Base-by-base conservation (phyloP, 92 coral and sea anemone species). In the Porites lobata region DNA sequence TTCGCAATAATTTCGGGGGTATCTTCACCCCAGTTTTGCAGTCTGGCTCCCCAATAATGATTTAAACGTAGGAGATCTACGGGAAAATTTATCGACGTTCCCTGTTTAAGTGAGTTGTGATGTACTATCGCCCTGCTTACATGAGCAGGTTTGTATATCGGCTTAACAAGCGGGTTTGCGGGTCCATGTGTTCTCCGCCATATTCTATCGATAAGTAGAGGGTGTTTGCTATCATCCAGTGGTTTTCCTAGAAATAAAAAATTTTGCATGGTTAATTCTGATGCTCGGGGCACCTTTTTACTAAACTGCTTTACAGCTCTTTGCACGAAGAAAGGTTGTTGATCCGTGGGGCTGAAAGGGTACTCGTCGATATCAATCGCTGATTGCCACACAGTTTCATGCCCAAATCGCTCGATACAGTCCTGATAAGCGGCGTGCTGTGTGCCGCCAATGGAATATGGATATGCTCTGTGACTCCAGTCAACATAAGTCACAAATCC, bases 1-100 rank as follows among this genome's bases (percentile, higher is more conserved):
- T 77, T 90, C 1, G 38, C 26, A 1, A 93, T 20, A 72, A 93
- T 81, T 54, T 91, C 86, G 9, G 94, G 88, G 19, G 94, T 93
- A 57, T 93, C 94, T 11, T 91, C 96, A 2, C 94, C 96, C 96
- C 96, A 93, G 76, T 90, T 74, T 69, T 93, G 96, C 4, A 93
- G 76, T 18, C 96, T 72, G 1, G 94, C 94, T 2, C 96, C 96
- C 96, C 96, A 93, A 86, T 93, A 93, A 72, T 93, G 96, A 70
- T 93, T 90, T 85, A 93, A 11, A 17, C 96, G 94, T 17, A 93
- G 62, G 19, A 47, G 21, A 3, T 64, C 22, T 24, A 71, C 78
- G 7, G 81, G 87, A 61, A 87, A 72, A 24, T 90, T 86, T 18
- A 13, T 29, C 32, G 86, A 62, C 9, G 17, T 12, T 13, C 92